phyloP scores from a whole-genome alignment of 2,888 invertebrate species.

The Eumerus sabulonum region DNA sequence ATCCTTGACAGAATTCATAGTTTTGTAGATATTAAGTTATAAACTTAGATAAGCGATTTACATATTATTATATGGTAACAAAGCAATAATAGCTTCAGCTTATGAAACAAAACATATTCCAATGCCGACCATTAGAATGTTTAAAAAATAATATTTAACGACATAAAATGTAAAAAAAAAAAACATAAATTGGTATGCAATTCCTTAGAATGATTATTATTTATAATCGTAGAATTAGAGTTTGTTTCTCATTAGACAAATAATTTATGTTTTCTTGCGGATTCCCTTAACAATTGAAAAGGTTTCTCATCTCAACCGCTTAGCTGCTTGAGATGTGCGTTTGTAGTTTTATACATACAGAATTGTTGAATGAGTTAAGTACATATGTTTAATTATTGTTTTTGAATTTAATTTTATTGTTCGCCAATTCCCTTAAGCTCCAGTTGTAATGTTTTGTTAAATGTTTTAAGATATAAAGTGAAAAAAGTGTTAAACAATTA shows the following conservation, averaged over 20 bases:
- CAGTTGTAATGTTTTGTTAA: slow-evolving; percentile 25
- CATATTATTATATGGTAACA: not conserved
- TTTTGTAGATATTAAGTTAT: slow-evolving; percentile 33
- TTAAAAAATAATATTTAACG: not conserved
- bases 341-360: not conserved
- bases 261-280: no score
- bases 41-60: not conserved
- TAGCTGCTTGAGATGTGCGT: not conserved
- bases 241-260: slow-evolving; percentile 11
- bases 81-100: slow-evolving; percentile 53
- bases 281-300: not conserved
- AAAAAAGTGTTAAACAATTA: slow-evolving; percentile 21
- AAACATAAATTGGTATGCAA: slow-evolving; percentile 32
- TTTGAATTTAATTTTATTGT: not conserved
- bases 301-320: slow-evolving; percentile 37
- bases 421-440: not conserved
- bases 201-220: slow-evolving; percentile 9
- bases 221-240: slow-evolving; percentile 16
- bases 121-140: slow-evolving; percentile 32
- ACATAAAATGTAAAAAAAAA: no score
- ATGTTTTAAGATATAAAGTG: not conserved
- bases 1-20: slow-evolving; percentile 32
- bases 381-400: slow-evolving; percentile 4
- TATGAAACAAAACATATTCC: slow-evolving; percentile 50
- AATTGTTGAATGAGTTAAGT: slow-evolving; percentile 1